These are phyloP conservation scores for Laothoe populi DNA, from an alignment of 2,888 invertebrate species.

Conservation along the genomic window DNA sequence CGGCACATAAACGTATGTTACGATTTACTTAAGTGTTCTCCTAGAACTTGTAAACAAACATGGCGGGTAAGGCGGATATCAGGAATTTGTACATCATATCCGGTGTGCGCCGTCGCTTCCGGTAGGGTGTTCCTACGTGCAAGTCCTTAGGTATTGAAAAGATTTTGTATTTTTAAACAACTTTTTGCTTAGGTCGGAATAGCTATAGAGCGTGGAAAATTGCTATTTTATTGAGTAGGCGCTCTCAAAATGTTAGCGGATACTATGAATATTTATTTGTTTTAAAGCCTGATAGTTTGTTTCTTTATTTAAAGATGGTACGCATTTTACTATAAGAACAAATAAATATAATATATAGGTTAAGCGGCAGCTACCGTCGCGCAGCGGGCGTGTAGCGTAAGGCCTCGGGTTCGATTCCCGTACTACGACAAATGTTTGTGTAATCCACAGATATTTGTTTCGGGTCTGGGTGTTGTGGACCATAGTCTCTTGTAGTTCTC, in stretches of 20 bases:
- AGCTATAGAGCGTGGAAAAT: not conserved
- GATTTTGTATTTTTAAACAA: conserved; percentile 29
- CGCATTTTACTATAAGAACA: too few species aligned
- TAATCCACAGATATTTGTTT: too few species aligned
- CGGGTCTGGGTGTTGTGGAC: too few species aligned
- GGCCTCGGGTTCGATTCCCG: too few species aligned
- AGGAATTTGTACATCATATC: conserved; percentile 78
- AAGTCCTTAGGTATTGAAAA: conserved; percentile 30
- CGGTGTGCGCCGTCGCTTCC: conserved; percentile 71
- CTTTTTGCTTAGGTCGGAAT: not conserved
- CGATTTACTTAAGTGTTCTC: conserved; percentile 9
- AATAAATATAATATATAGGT: too few species aligned
- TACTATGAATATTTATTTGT: too few species aligned
- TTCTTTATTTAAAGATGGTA: too few species aligned
- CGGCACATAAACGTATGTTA: conserved; percentile 14
- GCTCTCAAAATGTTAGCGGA: not conserved
- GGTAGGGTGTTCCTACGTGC: conserved; percentile 51
- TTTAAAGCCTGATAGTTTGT: too few species aligned
- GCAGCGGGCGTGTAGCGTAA: too few species aligned
- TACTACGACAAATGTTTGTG: too few species aligned
- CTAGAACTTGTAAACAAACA: conserved; percentile 40
- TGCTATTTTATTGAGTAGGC: conserved; percentile 21
- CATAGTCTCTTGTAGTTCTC: too few species aligned
- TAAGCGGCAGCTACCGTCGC: too few species aligned
- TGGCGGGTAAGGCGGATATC: conserved; percentile 64